Evolutionary conservation across 2,113 vertebrate species (phyloP), one percentile per base, ranked within the genome.

Genomic region (Rhagologus leucostigma): DNA sequence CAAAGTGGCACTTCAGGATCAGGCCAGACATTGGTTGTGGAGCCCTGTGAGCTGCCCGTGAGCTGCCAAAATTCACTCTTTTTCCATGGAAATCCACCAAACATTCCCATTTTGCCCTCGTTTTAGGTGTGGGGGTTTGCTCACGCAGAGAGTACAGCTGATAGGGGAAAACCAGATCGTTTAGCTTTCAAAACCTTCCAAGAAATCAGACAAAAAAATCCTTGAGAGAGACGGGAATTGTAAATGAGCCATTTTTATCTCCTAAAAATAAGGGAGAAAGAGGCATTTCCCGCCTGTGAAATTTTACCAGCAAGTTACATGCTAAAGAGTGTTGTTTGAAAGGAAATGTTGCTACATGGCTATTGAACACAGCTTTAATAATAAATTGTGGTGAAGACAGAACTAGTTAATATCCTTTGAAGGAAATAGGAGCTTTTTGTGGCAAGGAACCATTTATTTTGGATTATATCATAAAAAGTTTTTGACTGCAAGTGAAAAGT

Each of bases 371-470:
- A 91, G 89, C 93, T 90, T 96, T 90, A 90, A 89, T 95, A 94
- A 95, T 76, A 87, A 92, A 90, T 62, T 93, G 92, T 87, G 95
- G 93, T 81, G 84, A 84, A 53, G 71, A 89, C 88, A 96, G 88
- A 92, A 39, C 90, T 64, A 76, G 83, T 93, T 94, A 96, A 96
- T 92, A 95, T 89, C 92, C 83, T 94, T 89, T 94, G 80, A 96
- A 92, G 80, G 93, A 94, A 97, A 96, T 6, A 33, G 86, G 92
- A 97, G 86, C 88, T 84, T 90, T 96, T 79, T 92, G 96, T 78
- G 95, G 96, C 57, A 13, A 82, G 85, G 39, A 84, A 90, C 64
- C 90, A 93, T 96, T 97, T 96, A 92, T 68, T 97, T 96, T 96
- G 93, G 96, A 92, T 93, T 95, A 39, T 68, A 78, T 85, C 37